Conservation (phyloP, 2,113 vertebrate genomes). For the Nycticryphes semicollaris region DNA sequence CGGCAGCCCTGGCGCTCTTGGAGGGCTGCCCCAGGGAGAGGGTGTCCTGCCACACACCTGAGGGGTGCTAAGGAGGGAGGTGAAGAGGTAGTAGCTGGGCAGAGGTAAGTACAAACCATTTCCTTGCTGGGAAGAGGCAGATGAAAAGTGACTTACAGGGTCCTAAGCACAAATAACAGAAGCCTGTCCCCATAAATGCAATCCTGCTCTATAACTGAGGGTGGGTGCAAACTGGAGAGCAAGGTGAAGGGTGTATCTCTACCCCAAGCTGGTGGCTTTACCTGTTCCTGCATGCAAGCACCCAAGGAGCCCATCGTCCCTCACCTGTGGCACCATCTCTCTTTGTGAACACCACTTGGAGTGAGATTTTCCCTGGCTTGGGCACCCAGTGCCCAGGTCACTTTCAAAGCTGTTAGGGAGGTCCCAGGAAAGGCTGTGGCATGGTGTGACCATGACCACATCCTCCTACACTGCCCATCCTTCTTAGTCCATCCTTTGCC, state of each 20-base stretch:
- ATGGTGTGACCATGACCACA: accelerated
- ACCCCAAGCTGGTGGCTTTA: background rate
- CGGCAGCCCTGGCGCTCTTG: background rate
- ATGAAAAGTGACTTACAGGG: background rate
- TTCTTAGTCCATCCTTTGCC: background rate
- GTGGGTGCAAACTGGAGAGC: background rate
- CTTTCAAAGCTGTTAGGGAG: background rate
- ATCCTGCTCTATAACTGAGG: background rate
- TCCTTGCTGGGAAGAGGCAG: background rate
- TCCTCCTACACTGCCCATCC: background rate
- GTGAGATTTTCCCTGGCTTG: background rate
- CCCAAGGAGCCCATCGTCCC: background rate
- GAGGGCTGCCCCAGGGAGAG: background rate
- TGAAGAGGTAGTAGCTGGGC: background rate
- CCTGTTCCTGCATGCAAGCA: background rate
- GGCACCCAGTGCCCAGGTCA: too few relatives aligned
- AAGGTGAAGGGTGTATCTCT: background rate
- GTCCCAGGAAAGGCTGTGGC: background rate
- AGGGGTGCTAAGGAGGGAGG: background rate
- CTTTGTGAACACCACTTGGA: background rate
- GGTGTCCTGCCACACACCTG: accelerated
- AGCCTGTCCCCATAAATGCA: background rate
- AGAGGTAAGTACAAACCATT: background rate
- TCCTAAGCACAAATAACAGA: background rate
- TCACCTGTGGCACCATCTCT: background rate